Evolutionary conservation across 2,888 invertebrate genomes (phyloP).

Genomic region (Cryptus armator): DNA sequence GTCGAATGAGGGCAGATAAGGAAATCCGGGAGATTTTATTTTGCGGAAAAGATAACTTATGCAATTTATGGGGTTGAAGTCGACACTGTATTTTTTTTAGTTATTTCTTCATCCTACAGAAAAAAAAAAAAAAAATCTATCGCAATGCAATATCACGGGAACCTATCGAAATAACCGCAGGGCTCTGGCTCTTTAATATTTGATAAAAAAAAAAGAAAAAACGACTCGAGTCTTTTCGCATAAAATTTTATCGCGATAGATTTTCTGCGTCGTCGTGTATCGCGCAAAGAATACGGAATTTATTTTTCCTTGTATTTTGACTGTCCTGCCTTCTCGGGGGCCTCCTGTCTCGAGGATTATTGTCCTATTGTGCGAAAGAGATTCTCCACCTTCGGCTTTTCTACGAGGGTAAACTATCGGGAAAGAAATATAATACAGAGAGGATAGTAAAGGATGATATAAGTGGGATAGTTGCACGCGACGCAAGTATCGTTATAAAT

Average conservation of each 20-base stretch:
- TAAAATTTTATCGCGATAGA: background rate
- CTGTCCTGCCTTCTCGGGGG: background rate
- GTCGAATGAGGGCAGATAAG: background rate
- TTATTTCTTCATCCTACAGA: background rate
- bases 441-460: background rate
- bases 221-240: background rate
- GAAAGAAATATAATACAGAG: background rate
- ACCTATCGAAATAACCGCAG: no score
- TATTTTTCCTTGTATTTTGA: slow-evolving; percentile 2
- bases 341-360: slow-evolving; percentile 19
- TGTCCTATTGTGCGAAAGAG: background rate
- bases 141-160: no score
- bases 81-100: background rate
- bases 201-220: no score
- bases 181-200: background rate
- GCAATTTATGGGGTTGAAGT: background rate
- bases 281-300: background rate
- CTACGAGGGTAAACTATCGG: background rate
- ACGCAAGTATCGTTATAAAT: slow-evolving; percentile 14
- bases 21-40: background rate
- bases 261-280: background rate
- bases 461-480: background rate
- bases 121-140: background rate
- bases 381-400: background rate
- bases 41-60: background rate